Evolutionary conservation across 2,888 invertebrate genomes (phyloP).

Genomic region (Flabesymbios commensalis): DNA sequence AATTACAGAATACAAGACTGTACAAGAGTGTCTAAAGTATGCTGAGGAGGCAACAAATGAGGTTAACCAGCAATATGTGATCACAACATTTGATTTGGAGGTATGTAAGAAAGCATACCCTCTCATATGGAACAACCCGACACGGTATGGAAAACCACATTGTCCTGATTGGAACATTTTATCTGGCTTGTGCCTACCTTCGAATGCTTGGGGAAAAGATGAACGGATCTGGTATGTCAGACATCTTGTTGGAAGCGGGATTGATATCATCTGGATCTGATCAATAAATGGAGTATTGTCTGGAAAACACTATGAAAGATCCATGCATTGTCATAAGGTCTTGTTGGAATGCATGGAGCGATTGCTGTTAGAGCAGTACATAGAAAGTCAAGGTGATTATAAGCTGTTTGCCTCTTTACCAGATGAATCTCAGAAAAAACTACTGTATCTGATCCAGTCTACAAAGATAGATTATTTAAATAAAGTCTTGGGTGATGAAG

Average conservation of each 20-base stretch:
- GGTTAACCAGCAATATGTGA: constrained; percentile 21
- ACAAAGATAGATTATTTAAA: too few relatives aligned
- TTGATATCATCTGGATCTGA: constrained; percentile 25
- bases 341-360: constrained; percentile 27
- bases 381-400: neutral
- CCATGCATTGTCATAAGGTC: constrained; percentile 33
- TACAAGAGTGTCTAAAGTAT: too few relatives aligned
- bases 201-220: constrained; percentile 29
- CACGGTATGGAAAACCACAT: constrained; percentile 22
- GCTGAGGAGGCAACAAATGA: constrained; percentile 5
- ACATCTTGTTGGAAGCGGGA: constrained; percentile 24
- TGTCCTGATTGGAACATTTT: constrained; percentile 26
- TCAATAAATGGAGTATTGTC: constrained; percentile 28
- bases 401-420: too few relatives aligned
- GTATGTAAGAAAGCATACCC: constrained; percentile 31
- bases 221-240: constrained; percentile 24
- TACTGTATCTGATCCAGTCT: too few relatives aligned
- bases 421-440: too few relatives aligned
- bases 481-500: too few relatives aligned
- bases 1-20: too few relatives aligned
- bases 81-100: constrained; percentile 36
- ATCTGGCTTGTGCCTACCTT: constrained; percentile 17
- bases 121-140: neutral
- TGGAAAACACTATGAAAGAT: constrained; percentile 32
- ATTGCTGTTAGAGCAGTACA: constrained; percentile 4